Evolutionary conservation across 2,888 invertebrate species (phyloP), one percentile per base, ranked within the genome.

Genomic region (Cerastoderma edule): DNA sequence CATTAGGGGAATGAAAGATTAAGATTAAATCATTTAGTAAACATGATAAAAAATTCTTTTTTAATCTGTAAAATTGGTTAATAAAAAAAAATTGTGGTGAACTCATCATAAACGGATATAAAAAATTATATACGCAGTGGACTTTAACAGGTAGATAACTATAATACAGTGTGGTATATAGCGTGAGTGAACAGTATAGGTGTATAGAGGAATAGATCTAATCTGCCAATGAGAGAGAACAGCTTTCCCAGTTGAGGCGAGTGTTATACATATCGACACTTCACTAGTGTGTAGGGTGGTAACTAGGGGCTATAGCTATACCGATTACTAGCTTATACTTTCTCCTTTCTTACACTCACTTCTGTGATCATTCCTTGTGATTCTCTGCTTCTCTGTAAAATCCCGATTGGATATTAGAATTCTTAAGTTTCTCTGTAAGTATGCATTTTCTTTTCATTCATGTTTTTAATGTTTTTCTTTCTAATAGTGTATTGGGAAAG

Each of bases 151-250:
- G n/a, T n/a, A n/a, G n/a, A 60, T 68, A 54, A 64, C 57, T 68
- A 69, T 63, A 64, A 64, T 35, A 68, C 65, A 68, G 54, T 32
- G 67, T 73, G 64, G 68, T 67, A 68, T 68, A 71, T 71, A 71
- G 44, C 32, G 35, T 57, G 56, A 75, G 57, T 75, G 75, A 75
- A 24, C 33, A 24, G 22, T 22, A 60, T 39, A 67, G 46, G 60
- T 50, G 50, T 69, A 65, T 65, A 48, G 48, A 54, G 57, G 53
- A 53, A 33, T n/a, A 35, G 70, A 60, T 48, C 54, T 66, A 72
- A 72, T 77, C 72, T 77, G 22, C 72, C 76, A 69, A 77, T 72
- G 48, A 72, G 72, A 69, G 72, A 72, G 69, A 68, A 69, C 72
- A 72, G 72, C 60, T 64, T 39, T 57, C n/a, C n/a, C 66, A 64